Conservation (phyloP, 2,888 invertebrate genomes). For the Eilema caniola region DNA sequence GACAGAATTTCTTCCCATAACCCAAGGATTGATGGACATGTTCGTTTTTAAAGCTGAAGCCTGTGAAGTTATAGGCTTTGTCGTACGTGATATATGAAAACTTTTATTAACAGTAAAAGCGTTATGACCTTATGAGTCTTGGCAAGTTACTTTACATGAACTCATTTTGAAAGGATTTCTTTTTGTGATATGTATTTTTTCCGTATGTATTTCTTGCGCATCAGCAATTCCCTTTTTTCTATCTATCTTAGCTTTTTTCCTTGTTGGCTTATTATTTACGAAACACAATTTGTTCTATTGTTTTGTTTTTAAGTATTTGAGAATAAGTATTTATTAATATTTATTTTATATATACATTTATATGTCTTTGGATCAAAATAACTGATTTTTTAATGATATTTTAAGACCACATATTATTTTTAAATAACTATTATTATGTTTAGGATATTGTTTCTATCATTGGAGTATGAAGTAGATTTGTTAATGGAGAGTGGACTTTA, state of each 20-base stretch:
- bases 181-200: background rate
- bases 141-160: constrained; percentile 1
- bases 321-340: too few relatives aligned
- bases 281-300: background rate
- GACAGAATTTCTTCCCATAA: background rate
- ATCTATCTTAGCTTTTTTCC: background rate
- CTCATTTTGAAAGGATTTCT: background rate
- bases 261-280: background rate
- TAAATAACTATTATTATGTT: too few relatives aligned
- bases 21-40: background rate
- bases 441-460: too few relatives aligned
- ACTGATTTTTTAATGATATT: too few relatives aligned
- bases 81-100: constrained; percentile 4
- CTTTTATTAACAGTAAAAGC: constrained; percentile 2
- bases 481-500: too few relatives aligned
- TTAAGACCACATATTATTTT: too few relatives aligned
- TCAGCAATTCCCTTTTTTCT: background rate
- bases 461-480: too few relatives aligned
- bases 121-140: background rate
- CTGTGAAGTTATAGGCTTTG: background rate
- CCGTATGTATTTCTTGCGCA: background rate
- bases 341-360: too few relatives aligned
- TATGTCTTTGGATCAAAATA: too few relatives aligned
- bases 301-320: background rate
- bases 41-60: background rate